These are phyloP conservation scores for Autographa pulchrina DNA, from an alignment of 2,888 invertebrate genomes.

Conservation along the genomic window DNA sequence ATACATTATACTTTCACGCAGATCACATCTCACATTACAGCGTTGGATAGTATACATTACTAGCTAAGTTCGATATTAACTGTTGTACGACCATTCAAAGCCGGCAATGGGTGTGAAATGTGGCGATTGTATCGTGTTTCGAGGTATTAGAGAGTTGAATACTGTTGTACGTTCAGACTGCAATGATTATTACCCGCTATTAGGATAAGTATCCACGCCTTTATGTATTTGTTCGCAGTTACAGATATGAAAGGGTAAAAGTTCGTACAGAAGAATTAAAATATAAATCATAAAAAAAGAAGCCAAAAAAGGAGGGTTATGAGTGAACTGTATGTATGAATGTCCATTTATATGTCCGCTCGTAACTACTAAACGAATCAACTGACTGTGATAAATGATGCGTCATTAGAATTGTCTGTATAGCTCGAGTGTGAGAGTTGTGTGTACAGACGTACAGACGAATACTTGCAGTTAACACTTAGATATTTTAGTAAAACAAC, in stretches of 20 bases:
- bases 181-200: constrained; percentile 5
- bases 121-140: not conserved
- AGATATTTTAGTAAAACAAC: not conserved
- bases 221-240: not conserved
- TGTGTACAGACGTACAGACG: too few species aligned
- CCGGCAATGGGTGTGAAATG: not conserved
- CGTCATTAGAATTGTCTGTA: too few species aligned
- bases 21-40: not conserved
- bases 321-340: too few species aligned
- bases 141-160: not conserved
- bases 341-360: too few species aligned
- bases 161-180: not conserved
- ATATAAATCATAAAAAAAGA: too few species aligned
- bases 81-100: not conserved
- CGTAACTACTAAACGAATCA: too few species aligned
- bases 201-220: constrained; percentile 3
- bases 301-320: too few species aligned
- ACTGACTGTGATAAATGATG: too few species aligned
- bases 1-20: constrained; percentile 36
- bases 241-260: not conserved
- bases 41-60: not conserved
- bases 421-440: too few species aligned
- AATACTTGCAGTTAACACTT: too few species aligned
- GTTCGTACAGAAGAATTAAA: not conserved
- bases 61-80: not conserved